Evolutionary conservation across 2,888 invertebrate genomes (phyloP).

Genomic region (Camponotus fellah): DNA sequence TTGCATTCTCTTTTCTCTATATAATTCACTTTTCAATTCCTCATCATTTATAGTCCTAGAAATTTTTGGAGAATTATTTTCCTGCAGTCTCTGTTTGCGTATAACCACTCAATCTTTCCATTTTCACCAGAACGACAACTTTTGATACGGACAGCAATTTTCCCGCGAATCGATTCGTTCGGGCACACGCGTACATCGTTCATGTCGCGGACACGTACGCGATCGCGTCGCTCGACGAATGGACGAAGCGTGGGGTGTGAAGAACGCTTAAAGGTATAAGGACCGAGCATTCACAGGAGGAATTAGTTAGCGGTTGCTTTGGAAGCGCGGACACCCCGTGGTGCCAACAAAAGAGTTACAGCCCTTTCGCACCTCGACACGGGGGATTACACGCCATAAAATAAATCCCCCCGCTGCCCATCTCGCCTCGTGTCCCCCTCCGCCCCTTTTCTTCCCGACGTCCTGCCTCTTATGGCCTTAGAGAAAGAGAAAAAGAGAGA

Average conservation of each 20-base stretch:
- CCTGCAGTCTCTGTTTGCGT: background rate
- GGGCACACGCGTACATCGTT: conserved; percentile 18
- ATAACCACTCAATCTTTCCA: background rate
- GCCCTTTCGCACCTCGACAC: conserved; percentile 84
- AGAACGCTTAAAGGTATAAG: conserved; percentile 62
- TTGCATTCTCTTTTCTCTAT: background rate
- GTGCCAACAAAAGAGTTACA: conserved; percentile 84
- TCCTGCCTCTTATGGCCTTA: conserved; percentile 70
- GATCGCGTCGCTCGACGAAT: conserved; percentile 28
- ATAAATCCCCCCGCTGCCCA: conserved; percentile 79
- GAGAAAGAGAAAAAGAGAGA: conserved; percentile 57
- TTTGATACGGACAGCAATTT: conserved; percentile 23
- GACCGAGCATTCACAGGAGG: conserved; percentile 75
- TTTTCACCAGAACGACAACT: background rate
- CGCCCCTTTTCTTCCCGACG: conserved; percentile 30
- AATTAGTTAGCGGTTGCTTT: conserved; percentile 84
- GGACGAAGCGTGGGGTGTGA: conserved; percentile 45
- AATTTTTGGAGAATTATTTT: background rate
- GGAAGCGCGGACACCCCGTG: conserved; percentile 81
- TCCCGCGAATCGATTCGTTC: conserved; percentile 36
- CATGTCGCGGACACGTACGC: conserved; percentile 33
- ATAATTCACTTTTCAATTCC: background rate
- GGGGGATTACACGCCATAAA: conserved; percentile 84
- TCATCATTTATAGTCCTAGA: background rate
- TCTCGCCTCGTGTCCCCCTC: background rate